Evolutionary conservation across 1,140 invertebrate genomes (phyloP), one percentile per base, ranked within the genome.

Genomic region (Drosophila setifemur): DNA sequence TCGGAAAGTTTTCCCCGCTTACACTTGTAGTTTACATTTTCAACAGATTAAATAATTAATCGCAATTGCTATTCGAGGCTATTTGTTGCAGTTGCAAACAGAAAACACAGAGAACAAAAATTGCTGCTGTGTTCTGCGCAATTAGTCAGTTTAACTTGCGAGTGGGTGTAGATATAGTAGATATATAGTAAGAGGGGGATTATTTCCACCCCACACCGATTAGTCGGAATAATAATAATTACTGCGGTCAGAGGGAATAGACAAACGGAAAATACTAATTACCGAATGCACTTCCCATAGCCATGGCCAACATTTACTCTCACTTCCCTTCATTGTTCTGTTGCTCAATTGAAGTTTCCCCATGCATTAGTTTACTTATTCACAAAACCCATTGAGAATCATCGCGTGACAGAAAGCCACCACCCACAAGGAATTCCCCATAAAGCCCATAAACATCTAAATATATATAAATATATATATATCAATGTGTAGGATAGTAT

Each of bases 191-290:
- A 4, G 7, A 26, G 18, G 23, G n/a, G 12, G 1, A 26, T 12
- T 52, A 39, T 50, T n/a, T n/a, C 33, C 14, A 35, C 40, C 44
- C 7, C 35, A 31, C 35, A 35, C 43, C 26, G 40, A 77, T 72
- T 68, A 78, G 64, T 35, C 37, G 14, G 23, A 53, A 57, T 67
- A 57, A 74, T 74, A 43, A 75, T 50, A 76, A 81, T 75, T 81
- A 81, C 50, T 9, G 60, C 2, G 14, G 50, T 39, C 42, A 47
- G 45, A 26, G 23, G n/a, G n/a, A 25, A 23, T 18, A 33, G 23
- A 25, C 12, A 29, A 12, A 16, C 8, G 25, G 26, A 23, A 45
- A 49, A 14, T 14, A 29, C 29, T 29, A 53, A 66, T 67, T 54
- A 43, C 31, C 16, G 3, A 44, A 40, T 26, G 39, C 40, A 40